These are phyloP conservation scores for Tragelaphus scriptus DNA, from an alignment of 2,113 vertebrate genomes.

Conservation along the genomic window DNA sequence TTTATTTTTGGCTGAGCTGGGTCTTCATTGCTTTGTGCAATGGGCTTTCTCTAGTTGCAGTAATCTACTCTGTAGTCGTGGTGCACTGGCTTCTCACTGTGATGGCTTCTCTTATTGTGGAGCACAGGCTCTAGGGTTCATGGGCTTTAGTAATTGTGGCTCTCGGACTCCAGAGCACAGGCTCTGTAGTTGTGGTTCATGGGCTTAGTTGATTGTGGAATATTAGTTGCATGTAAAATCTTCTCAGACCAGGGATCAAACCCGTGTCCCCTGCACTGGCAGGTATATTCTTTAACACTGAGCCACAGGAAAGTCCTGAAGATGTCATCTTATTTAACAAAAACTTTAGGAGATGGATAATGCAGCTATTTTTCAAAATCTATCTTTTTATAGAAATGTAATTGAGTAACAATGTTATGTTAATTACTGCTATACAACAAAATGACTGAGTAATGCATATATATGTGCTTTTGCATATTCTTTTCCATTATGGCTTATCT, in stretches of 20 bases:
- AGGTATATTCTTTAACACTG: neutral
- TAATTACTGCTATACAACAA: neutral
- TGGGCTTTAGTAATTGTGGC: neutral
- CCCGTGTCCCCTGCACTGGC: neutral
- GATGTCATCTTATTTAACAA: neutral
- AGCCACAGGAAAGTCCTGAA: neutral
- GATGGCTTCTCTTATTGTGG: fast-evolving
- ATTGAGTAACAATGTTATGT: neutral
- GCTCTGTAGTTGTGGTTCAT: neutral
- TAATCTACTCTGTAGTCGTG: neutral
- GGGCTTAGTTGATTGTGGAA: neutral
- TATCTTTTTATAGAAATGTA: neutral
- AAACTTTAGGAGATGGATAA: neutral
- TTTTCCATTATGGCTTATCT: neutral
- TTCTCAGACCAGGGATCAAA: neutral
- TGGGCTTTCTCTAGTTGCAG: neutral
- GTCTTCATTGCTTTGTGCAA: neutral
- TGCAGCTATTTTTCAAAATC: neutral
- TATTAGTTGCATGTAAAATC: neutral
- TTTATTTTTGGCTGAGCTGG: neutral
- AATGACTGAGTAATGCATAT: neutral
- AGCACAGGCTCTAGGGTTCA: neutral
- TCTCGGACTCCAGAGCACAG: neutral
- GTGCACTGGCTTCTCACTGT: neutral
- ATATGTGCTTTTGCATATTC: neutral